Evolutionary conservation across 2,113 vertebrate genomes (phyloP).

Genomic region (Maccullochella peelii): DNA sequence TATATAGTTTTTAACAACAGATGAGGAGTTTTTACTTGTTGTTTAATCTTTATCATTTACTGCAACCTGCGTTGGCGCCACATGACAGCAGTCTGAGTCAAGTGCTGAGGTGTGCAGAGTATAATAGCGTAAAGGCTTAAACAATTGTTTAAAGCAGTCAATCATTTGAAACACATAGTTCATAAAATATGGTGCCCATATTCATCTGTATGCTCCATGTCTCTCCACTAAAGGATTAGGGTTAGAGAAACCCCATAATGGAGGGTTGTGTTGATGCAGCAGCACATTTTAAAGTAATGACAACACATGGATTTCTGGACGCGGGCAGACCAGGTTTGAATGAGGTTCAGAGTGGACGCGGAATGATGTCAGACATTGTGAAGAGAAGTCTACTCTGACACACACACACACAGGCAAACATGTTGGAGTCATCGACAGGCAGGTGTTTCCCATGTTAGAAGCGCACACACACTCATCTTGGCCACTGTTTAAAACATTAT

Average conservation of each 20-base stretch:
- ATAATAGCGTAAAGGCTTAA: background rate
- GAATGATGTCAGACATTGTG: conserved; percentile 20
- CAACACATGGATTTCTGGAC: conserved; percentile 1
- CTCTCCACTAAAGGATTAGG: background rate
- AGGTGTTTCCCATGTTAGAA: conserved; percentile 79
- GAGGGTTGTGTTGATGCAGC: background rate
- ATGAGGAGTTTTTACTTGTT: background rate
- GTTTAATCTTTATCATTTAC: background rate
- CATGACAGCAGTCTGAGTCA: background rate
- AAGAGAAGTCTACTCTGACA: background rate
- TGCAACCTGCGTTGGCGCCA: background rate
- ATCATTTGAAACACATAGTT: background rate
- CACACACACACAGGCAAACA: conserved; percentile 9
- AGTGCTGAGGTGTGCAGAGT: background rate
- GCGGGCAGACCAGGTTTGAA: background rate
- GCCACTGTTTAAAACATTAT: conserved; percentile 66
- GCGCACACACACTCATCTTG: background rate
- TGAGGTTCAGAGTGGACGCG: conserved; percentile 1
- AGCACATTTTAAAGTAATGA: background rate
- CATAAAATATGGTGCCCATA: background rate
- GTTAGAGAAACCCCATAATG: background rate
- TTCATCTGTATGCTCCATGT: background rate
- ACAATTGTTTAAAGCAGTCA: background rate
- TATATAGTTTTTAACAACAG: too few relatives aligned
- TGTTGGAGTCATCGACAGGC: conserved; percentile 59